Conservation (phyloP, 2,113 vertebrate species). For the Meriones unguiculatus region DNA sequence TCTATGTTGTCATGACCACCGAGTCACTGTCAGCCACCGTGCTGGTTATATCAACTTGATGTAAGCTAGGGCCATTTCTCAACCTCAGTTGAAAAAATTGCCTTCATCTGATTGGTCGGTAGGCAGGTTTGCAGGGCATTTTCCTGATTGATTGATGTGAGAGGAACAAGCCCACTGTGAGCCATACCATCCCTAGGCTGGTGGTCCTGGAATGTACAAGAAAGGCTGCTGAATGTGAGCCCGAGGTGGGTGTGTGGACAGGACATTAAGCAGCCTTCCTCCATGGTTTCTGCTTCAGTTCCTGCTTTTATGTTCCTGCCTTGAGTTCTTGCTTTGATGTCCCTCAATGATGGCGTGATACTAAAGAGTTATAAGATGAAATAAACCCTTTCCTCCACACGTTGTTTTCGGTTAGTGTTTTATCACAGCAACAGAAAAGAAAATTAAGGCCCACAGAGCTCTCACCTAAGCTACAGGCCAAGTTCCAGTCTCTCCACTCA, state of each 20-base stretch:
- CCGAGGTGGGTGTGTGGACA: no score
- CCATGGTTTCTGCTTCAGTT: not conserved
- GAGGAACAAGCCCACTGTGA: not conserved
- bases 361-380: not conserved
- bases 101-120: not conserved
- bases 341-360: not conserved
- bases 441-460: not conserved
- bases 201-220: not conserved
- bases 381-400: not conserved
- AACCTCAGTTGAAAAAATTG: not conserved
- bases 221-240: not conserved
- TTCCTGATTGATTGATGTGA: not conserved
- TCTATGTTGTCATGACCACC: not conserved
- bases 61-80: not conserved
- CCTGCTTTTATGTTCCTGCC: not conserved
- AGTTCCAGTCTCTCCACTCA: not conserved
- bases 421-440: not conserved
- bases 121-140: not conserved
- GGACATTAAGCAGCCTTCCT: not conserved
- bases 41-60: not conserved
- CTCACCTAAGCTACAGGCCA: not conserved
- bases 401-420: not conserved
- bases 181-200: not conserved
- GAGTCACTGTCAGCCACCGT: not conserved
- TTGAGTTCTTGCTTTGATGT: not conserved